Evolutionary conservation across 2,113 vertebrate species (phyloP), one percentile per base, ranked within the genome.

Genomic region (Pedionomus torquatus): DNA sequence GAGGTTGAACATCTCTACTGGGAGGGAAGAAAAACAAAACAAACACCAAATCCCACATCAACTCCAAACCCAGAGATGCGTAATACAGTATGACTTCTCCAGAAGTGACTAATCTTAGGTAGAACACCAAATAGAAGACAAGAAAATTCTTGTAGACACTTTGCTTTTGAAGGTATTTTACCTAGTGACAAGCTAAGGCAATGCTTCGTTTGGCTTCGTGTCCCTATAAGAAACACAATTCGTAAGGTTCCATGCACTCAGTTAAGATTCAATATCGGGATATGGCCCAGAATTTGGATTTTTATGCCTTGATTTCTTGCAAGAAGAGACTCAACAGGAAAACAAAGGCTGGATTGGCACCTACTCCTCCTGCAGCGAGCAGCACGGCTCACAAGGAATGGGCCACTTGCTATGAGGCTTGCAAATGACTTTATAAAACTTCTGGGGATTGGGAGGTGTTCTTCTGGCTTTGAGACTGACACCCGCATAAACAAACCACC

Each of bases 381-480:
- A 66, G 66, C 25, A 41, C 46, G 1, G 2, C 52, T 39, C 60
- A 48, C 21, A 25, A 0, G 0, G 66, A 79, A 88, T 0, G 15
- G 33, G n/a, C 31, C 58, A 49, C 23, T 57, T 26, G 4, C 13
- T 72, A 8, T 5, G 10, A 74, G 48, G 61, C 58, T 55, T 39
- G 41, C 26, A 46, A 65, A 51, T 15, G 0, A 18, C 60, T 72
- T 69, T 5, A 43, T 3, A 13, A 24, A 83, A 6, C 14, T 69
- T 65, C 37, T 68, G 64, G 33, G 28, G 25, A 60, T 18, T 18
- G 8, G 35, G 30, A 83, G 10, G 43, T 28, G 35, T 19, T 57
- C 46, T 39, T 70, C 19, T 19, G 41, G 70, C 28, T 69, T 26
- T 55, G 35, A 88, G 75, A 31, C 23, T 2, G 11, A 39, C n/a